Evolutionary conservation across 2,888 invertebrate species (phyloP), one percentile per base, ranked within the genome.

Genomic region (Caenorhabditis wallacei): DNA sequence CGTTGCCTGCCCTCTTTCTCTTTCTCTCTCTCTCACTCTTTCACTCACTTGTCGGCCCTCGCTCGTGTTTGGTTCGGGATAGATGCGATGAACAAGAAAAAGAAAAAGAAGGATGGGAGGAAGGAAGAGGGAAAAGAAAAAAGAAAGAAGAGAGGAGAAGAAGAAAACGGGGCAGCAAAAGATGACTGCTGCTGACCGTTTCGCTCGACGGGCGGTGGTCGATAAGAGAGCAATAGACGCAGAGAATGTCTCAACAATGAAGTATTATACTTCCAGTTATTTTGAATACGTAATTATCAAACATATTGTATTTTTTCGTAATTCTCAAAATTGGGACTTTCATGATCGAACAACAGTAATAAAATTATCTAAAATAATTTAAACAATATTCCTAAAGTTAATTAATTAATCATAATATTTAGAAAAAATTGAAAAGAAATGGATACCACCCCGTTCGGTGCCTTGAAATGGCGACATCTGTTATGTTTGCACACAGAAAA

Each of bases 101-200:
- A 72, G 37, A 56, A 69, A 24, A 69, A 63, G 37, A 64, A 56
- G 57, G 68, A 68, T 37, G 57, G 37, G 75, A 57, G 66, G 53
- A 40, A 59, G 4, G 40, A 48, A 46, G 20, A 26, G 26, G 24
- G 10, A 16, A 56, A 56, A 56, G 48, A 35, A 24, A 51, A 35
- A 37, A 48, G 37, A 53, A 35, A 37, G 64, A 24, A 53, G 37
- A 57, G 57, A 64, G 30, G 53, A 26, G 66, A 48, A 57, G 57
- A 64, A 43, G 53, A 26, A 74, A 69, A 76, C 76, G 66, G 68
- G 68, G 26, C 57, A 76, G 76, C 76, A 76, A 76, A 76, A 76
- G 76, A 76, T 76, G 76, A 61, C 76, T 76, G 76, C 75, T 76
- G 75, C 76, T 76, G 76, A 68, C 69, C 68, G 68, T 76, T 68